Conservation (phyloP, 2,888 invertebrate species). For the Lamellibrachia satsuma region DNA sequence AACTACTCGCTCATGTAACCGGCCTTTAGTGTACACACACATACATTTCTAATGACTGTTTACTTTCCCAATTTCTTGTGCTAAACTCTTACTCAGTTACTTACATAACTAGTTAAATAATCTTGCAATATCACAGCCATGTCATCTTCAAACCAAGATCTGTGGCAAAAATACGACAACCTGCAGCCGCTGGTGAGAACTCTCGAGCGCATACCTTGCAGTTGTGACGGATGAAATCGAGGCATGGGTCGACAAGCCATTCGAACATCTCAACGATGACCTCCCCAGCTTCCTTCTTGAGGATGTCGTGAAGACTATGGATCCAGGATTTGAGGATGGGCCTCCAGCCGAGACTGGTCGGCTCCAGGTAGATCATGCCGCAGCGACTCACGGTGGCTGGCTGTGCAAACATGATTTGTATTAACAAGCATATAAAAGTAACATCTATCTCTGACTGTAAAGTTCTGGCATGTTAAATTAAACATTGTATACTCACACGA, state of each 20-base stretch:
- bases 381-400: slow-evolving; percentile 91
- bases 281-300: slow-evolving; percentile 69
- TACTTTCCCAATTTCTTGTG: too few relatives aligned
- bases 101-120: too few relatives aligned
- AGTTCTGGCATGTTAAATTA: too few relatives aligned
- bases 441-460: not conserved
- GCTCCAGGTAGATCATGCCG: slow-evolving; percentile 95
- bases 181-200: not conserved
- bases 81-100: too few relatives aligned
- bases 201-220: slow-evolving; percentile 68
- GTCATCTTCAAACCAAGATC: too few relatives aligned
- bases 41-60: too few relatives aligned
- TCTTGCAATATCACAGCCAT: too few relatives aligned
- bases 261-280: slow-evolving; percentile 68
- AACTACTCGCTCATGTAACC: too few relatives aligned
- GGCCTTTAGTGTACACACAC: too few relatives aligned
- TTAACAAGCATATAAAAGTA: not conserved
- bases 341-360: slow-evolving; percentile 81
- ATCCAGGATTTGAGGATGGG: slow-evolving; percentile 86
- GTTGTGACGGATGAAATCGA: slow-evolving; percentile 77
- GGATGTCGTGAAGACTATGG: slow-evolving; percentile 69
- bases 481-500: too few relatives aligned
- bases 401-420: slow-evolving; percentile 45
- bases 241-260: slow-evolving; percentile 83
- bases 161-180: too few relatives aligned